These are phyloP conservation scores for Caenorhabditis inopinata DNA, from an alignment of 1,140 invertebrate genomes.

Conservation along the genomic window DNA sequence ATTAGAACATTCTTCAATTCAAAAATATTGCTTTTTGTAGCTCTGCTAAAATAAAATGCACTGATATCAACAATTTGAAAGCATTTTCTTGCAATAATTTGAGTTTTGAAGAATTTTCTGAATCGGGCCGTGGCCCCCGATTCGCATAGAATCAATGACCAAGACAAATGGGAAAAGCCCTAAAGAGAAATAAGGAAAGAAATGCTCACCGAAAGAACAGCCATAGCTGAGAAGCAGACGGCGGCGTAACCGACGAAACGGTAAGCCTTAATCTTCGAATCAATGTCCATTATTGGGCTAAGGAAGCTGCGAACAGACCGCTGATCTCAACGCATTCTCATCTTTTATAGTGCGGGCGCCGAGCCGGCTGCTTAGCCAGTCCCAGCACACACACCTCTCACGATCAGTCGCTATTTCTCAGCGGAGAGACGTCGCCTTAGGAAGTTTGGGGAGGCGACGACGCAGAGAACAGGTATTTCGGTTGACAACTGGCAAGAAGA, in stretches of 20 bases:
- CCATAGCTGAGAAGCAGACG: constrained; percentile 51
- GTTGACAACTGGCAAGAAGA: no score
- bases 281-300: constrained; percentile 49
- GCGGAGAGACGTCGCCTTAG: background rate
- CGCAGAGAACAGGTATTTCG: background rate
- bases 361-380: constrained; percentile 35
- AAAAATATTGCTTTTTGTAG: no score
- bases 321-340: background rate
- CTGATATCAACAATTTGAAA: no score
- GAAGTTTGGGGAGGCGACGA: background rate
- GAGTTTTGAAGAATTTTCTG: no score
- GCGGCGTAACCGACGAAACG: constrained; percentile 56
- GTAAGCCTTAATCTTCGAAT: constrained; percentile 54
- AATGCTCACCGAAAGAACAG: constrained; percentile 45
- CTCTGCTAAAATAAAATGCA: no score
- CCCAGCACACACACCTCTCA: constrained; percentile 1
- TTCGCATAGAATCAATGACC: no score
- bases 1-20: no score
- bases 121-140: no score
- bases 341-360: constrained; percentile 34
- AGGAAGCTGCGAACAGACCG: constrained; percentile 28
- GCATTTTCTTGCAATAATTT: no score
- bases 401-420: background rate
- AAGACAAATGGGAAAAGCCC: no score
- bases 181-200: background rate